Base-by-base conservation (phyloP, 2,113 vertebrate species). In the Myanophis thanlyinensis region DNA sequence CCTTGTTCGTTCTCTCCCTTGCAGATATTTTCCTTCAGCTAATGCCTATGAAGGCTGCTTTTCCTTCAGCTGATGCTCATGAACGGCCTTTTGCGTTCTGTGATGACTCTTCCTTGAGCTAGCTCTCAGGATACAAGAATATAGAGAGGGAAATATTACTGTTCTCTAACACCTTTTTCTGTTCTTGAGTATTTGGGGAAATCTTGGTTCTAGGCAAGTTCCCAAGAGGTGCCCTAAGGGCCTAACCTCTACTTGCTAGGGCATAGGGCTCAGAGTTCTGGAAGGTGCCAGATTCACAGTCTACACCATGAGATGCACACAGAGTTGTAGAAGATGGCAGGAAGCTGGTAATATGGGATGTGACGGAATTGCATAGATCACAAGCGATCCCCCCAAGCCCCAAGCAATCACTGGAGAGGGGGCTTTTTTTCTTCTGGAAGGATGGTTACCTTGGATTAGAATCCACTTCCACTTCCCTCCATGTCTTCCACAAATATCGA, bases 391-490 rank as follows among this genome's bases (percentile, higher is more conserved):
- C 90, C 52, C 88, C 91, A 35, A 59, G 40, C 88, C 80, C 88
- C 88, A 86, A 88, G 44, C 47, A 51, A 86, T 86, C 53, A 89
- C 73, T 90, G 92, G 92, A 89, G 88, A 93, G 88, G 80, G 80
- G 88, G 53, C 40, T 80, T 51, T 35, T 89, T 89, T 87, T 89
- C 47, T 54, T 47, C n/a, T 30, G 88, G 27, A 49, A 87, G 59
- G n/a, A 25, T 85, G 49, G 52, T 25, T 56, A 30, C 10, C 27
- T 12, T 13, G 86, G 44, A 48, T 73, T 91, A 92, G 52, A 89
- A 51, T n/a, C 22, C 53, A 13, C 98, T 98, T 0, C 98, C 98
- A 2, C 98, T 98, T 18, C 98, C 98, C 90, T 98, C 98, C 80
- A 97, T 95, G 0, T 98, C 98, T 2, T 97, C 97, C 52, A 98